phyloP scores from a whole-genome alignment of 2,888 invertebrate genomes.

The Eupsilia transversa region DNA sequence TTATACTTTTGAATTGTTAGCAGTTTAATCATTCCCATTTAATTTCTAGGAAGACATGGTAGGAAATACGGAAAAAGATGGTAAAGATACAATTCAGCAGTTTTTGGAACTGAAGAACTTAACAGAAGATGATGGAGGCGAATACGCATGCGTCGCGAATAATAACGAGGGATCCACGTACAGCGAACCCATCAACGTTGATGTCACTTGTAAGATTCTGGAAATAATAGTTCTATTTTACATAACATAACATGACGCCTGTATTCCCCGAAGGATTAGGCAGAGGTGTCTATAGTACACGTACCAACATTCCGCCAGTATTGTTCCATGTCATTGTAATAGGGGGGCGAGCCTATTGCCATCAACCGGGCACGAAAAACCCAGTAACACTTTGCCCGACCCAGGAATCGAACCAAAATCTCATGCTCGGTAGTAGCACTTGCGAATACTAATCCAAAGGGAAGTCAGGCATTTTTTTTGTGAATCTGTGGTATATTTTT shows the following conservation, averaged over 20 bases:
- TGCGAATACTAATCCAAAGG: too few species aligned
- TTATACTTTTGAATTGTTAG: neutral
- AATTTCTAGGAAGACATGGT: conserved; percentile 80
- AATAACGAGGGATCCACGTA: conserved; percentile 82
- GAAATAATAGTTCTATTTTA: neutral
- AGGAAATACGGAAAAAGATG: conserved; percentile 66
- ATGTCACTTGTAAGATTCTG: conserved; percentile 81
- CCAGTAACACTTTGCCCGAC: too few species aligned
- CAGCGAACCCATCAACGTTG: conserved; percentile 80
- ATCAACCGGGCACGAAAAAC: too few species aligned
- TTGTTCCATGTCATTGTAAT: too few species aligned
- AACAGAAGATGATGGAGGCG: conserved; percentile 79
- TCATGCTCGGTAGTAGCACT: too few species aligned
- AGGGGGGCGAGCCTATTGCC: too few species aligned
- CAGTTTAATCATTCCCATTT: conserved; percentile 9
- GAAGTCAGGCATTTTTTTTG: too few species aligned
- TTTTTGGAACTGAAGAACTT: conserved; percentile 75
- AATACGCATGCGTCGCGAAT: conserved; percentile 84
- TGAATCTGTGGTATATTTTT: too few species aligned
- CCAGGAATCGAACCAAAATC: too few species aligned
- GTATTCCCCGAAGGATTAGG: neutral
- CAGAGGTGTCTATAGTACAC: neutral
- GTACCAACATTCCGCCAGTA: neutral
- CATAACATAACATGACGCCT: neutral
- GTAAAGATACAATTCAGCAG: conserved; percentile 72